These are phyloP conservation scores for Rousettus leschenaultii DNA, from an alignment of 2,113 vertebrate genomes.

Conservation along the genomic window DNA sequence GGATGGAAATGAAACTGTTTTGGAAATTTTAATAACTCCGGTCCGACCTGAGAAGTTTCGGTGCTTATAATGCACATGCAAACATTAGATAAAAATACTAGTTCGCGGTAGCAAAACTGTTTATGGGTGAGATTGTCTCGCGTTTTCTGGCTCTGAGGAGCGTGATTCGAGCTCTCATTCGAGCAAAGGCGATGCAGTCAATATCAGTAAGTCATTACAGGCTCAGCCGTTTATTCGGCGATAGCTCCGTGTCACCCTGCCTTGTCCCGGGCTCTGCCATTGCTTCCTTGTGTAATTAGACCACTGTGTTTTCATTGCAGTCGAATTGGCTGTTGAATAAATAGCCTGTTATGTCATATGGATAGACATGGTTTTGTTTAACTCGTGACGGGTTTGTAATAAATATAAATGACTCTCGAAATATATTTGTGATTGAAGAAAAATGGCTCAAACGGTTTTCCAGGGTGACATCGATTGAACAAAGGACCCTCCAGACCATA, in stretches of 20 bases:
- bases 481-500: background rate
- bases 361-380: constrained; percentile 3
- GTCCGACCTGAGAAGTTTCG: background rate
- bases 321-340: background rate
- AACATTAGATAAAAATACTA: background rate
- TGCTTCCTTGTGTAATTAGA: background rate
- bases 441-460: background rate
- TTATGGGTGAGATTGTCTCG: background rate
- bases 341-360: background rate
- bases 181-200: background rate
- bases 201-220: background rate
- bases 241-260: background rate
- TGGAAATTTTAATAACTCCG: background rate
- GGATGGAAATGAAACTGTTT: background rate
- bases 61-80: background rate
- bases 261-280: background rate
- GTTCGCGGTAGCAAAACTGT: background rate
- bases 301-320: background rate
- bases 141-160: background rate
- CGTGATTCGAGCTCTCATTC: background rate
- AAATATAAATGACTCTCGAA: background rate
- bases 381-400: background rate
- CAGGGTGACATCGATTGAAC: background rate
- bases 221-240: background rate
- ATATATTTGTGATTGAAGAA: background rate